Evolutionary conservation across 2,797 vertebrate species (phyloP), one percentile per base, ranked within the genome.

Genomic region (Pangasius krempfi): DNA sequence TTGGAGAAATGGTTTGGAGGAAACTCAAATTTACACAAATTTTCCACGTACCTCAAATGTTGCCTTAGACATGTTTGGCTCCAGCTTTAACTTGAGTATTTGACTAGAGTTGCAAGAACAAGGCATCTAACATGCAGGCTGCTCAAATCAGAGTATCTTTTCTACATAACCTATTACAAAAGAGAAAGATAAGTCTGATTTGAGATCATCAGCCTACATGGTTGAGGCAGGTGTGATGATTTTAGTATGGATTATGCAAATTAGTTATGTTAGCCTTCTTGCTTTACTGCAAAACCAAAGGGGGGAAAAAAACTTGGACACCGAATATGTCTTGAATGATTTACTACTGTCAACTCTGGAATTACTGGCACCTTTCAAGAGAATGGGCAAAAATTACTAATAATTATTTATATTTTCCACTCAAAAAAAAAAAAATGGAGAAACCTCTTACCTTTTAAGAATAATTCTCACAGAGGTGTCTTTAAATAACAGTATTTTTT

Each of bases 21-120:
- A 86, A 62, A 62, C 44, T 86, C 72, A 78, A 33, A n/a, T 62
- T 62, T 78, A 62, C 37, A 30, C 56, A 33, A 30, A 30, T 78
- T 86, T 86, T 86, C 85, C 85, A 86, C 20, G n/a, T 86, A 76
- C 72, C 56, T 62, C 72, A 60, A 47, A 60, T 62, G 56, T 62
- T 86, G 68, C 68, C 16, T 47, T 37, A 73, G 68, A 85, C 52
- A 56, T 85, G 52, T 75, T 73, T 44, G 52, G 30, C 37, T 58
- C 25, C 22, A 75, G 5, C 14, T 76, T 78, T 79, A 64, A 64
- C 47, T 22, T 52, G 60, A 70, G n/a, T 37, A 37, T 85, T 85
- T 33, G 47, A 70, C 47, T 30, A 70, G 62, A 50, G 60, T 16
- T 50, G 27, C 40, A 66, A 84, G 16, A 20, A 84, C 27, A 50